Percentiles rank a stretch among this genome's conserved stretches.
These are phyloP conservation scores for Phrynosoma platyrhinos DNA, from an alignment of 2,113 vertebrate genomes.

Conservation along the genomic window DNA sequence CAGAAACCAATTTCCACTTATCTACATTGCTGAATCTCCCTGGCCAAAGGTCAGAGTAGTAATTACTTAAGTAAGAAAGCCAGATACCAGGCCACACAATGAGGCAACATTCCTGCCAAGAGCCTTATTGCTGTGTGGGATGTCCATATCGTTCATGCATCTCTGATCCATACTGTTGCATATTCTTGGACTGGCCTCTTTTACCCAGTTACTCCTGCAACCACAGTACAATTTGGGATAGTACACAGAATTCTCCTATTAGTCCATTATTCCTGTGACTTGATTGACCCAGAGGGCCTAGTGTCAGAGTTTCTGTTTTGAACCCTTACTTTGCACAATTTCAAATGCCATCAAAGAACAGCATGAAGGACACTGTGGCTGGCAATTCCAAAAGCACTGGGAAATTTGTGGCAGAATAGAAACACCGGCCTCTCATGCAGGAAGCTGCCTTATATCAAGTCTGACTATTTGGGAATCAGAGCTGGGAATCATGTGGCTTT, in stretches of 20 bases:
- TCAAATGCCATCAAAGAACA: too few relatives aligned
- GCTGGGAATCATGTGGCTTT: too few relatives aligned
- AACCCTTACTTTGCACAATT: neutral
- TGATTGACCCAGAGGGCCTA: neutral
- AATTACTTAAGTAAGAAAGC: neutral
- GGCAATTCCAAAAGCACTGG: neutral
- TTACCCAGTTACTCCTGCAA: neutral
- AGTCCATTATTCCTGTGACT: too few relatives aligned
- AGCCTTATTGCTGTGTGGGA: neutral
- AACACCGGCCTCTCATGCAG: neutral
- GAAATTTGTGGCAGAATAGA: neutral
- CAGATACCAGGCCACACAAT: neutral
- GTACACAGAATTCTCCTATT: neutral
- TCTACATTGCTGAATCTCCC: neutral
- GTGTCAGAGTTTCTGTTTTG: neutral
- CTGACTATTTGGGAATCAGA: too few relatives aligned
- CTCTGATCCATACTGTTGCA: neutral
- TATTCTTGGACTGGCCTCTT: too few relatives aligned
- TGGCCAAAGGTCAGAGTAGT: neutral
- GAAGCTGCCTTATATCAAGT: too few relatives aligned
- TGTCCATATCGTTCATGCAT: neutral
- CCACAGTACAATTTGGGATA: neutral
- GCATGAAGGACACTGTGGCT: neutral
- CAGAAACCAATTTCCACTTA: neutral
- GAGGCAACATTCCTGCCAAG: neutral